Percentiles rank a stretch among this genome's conserved stretches.
phyloP scores from a whole-genome alignment of 37 sponge, comb jelly and placozoan species.

The Halisarca cf. caerulea region DNA sequence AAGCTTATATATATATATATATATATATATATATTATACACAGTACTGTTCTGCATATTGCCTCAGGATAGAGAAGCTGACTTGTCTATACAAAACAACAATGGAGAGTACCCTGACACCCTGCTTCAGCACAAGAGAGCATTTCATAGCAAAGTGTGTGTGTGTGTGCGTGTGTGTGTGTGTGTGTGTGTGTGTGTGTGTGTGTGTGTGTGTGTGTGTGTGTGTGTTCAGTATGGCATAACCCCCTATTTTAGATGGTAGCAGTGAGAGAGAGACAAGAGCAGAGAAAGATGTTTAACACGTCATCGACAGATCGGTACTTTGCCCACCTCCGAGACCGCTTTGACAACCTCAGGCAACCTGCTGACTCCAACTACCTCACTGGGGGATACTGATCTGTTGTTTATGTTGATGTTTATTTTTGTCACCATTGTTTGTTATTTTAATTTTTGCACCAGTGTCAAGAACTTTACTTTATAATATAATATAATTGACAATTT shows the following conservation, averaged over 20 bases:
- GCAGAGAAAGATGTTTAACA: background rate
- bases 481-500: too few relatives aligned
- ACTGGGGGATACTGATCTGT: too few relatives aligned
- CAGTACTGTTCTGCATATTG: background rate
- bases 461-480: too few relatives aligned
- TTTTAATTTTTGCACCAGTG: too few relatives aligned
- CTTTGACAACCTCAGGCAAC: too few relatives aligned
- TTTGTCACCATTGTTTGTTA: too few relatives aligned
- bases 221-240: background rate
- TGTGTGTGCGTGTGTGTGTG: conserved; percentile 27
- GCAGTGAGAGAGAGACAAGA: background rate
- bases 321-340: too few relatives aligned
- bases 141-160: background rate
- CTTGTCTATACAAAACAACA: background rate
- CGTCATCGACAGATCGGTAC: too few relatives aligned
- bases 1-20: background rate
- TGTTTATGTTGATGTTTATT: too few relatives aligned
- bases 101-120: conserved; percentile 24
- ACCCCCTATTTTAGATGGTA: too few relatives aligned
- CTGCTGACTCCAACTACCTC: too few relatives aligned
- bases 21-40: background rate
- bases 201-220: conserved; percentile 31
- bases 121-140: conserved; percentile 11
- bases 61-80: background rate
- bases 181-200: too few relatives aligned